phyloP scores from a whole-genome alignment of 1,140 invertebrate species.

The Nomia melanderi region DNA sequence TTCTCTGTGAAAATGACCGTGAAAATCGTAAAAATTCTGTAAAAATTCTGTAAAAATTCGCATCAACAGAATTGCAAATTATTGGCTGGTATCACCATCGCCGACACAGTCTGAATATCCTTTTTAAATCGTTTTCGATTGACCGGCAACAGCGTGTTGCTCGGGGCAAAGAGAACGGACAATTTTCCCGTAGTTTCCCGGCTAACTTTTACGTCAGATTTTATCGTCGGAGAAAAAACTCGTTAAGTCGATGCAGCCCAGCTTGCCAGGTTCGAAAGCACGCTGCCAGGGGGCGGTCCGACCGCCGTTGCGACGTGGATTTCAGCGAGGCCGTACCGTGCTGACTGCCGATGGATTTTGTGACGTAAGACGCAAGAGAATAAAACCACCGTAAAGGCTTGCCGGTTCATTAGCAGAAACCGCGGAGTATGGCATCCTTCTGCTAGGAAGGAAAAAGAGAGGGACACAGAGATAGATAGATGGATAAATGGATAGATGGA shows the following conservation, averaged over 20 bases:
- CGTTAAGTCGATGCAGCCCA: constrained; percentile 48
- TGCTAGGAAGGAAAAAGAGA: not conserved
- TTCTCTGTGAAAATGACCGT: too few relatives aligned
- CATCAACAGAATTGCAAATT: too few relatives aligned
- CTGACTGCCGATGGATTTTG: constrained; percentile 55
- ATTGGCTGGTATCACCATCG: too few relatives aligned
- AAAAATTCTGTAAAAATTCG: too few relatives aligned
- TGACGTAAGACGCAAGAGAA: constrained; percentile 76
- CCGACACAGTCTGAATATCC: too few relatives aligned
- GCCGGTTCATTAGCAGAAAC: constrained; percentile 72
- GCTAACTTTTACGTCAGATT: constrained; percentile 50
- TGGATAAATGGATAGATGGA: too few relatives aligned
- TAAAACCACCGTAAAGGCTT: constrained; percentile 73
- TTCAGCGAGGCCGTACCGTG: constrained; percentile 39
- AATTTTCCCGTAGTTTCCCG: constrained; percentile 35
- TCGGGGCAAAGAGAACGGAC: too few relatives aligned
- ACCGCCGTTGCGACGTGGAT: constrained; percentile 47
- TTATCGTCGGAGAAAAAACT: constrained; percentile 55
- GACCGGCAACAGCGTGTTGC: too few relatives aligned
- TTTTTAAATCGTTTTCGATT: too few relatives aligned
- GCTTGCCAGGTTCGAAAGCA: constrained; percentile 47
- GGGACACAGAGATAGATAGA: too few relatives aligned
- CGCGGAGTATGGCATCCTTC: constrained; percentile 51
- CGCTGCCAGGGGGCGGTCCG: constrained; percentile 65
- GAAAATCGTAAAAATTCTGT: too few relatives aligned